phyloP scores from a whole-genome alignment of 2,888 invertebrate species.

The Euplexia lucipara region DNA sequence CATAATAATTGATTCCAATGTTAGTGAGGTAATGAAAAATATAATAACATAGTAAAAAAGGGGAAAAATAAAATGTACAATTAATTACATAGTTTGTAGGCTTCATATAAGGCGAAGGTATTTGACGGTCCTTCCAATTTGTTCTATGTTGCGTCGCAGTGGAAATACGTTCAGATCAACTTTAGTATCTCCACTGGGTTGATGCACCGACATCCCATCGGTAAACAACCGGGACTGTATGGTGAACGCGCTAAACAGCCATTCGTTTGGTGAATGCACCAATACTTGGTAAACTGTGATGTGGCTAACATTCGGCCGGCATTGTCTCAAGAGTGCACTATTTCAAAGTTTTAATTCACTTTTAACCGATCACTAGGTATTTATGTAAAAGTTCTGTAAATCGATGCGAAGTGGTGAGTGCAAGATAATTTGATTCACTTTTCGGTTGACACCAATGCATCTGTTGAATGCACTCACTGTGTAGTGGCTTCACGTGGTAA shows the following conservation, averaged over 20 bases:
- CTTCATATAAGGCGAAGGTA: conserved; percentile 46
- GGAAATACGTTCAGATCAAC: conserved; percentile 59
- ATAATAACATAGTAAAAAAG: conserved; percentile 29
- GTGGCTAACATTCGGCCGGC: conserved; percentile 22
- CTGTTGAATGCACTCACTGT: background rate
- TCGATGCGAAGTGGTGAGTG: background rate
- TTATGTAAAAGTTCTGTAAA: conserved; percentile 22
- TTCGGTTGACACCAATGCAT: background rate
- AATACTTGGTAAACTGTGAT: conserved; percentile 24
- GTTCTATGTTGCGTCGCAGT: conserved; percentile 67
- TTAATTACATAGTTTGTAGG: conserved; percentile 32
- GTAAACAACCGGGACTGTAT: conserved; percentile 42
- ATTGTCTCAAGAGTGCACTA: conserved; percentile 41
- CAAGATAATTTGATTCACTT: conserved; percentile 20
- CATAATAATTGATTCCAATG: conserved; percentile 48
- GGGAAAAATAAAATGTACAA: conserved; percentile 28
- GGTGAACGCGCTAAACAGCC: conserved; percentile 51
- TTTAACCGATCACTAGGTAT: conserved; percentile 25
- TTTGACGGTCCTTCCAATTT: conserved; percentile 45
- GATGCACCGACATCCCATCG: conserved; percentile 6
- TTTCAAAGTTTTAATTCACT: conserved; percentile 20
- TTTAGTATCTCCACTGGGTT: conserved; percentile 56
- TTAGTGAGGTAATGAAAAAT: conserved; percentile 53
- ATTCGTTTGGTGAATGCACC: conserved; percentile 29
- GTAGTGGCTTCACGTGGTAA: background rate